Evolutionary conservation across 2,113 vertebrate species (phyloP), one percentile per base, ranked within the genome.

Genomic region (Heteronetta atricapilla): DNA sequence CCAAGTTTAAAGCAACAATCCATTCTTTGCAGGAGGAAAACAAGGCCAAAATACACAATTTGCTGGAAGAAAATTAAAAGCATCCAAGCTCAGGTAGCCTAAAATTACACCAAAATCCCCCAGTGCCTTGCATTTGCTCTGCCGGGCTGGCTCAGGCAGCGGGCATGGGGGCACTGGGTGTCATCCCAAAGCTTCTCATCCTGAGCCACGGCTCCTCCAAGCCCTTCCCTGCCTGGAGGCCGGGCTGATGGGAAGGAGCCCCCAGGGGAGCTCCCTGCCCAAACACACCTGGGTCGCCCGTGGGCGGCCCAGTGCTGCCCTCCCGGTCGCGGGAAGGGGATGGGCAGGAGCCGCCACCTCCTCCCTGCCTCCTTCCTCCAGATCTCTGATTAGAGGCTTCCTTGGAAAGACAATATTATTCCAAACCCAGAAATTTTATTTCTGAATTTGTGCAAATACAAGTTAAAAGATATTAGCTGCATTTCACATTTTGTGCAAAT

Each of bases 361-460:
- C 73, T 60, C 58, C 86, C 21, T 11, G 0, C 67, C 87, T 56
- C 91, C 94, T 82, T 96, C 82, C 92, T 44, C 26, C 1, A 0
- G 92, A 93, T 89, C 83, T 72, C 94, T 88, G 96, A 90, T 88
- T 88, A 97, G 95, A 94, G 86, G 64, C 92, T 97, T 97, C 96
- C 97, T 97, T 93, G 94, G 97, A 98, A 98, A 97, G 96, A 95
- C 97, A 98, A 97, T 97, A 97, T 98, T 98, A 98, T 98, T 98
- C 95, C 97, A 98, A 97, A 97, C 96, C 94, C 97, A 96, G 97
- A 98, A 98, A 96, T 98, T 98, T 98, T 96, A 97, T 97, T 98
- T 98, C 97, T 97, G 96, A 98, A 98, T 98, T 98, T 98, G 97
- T 97, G 97, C 97, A 98, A 98, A 98, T 97, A 97, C 96, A 97